Evolutionary conservation across 1,140 invertebrate species (phyloP).

Genomic region (Ladona fulva): DNA sequence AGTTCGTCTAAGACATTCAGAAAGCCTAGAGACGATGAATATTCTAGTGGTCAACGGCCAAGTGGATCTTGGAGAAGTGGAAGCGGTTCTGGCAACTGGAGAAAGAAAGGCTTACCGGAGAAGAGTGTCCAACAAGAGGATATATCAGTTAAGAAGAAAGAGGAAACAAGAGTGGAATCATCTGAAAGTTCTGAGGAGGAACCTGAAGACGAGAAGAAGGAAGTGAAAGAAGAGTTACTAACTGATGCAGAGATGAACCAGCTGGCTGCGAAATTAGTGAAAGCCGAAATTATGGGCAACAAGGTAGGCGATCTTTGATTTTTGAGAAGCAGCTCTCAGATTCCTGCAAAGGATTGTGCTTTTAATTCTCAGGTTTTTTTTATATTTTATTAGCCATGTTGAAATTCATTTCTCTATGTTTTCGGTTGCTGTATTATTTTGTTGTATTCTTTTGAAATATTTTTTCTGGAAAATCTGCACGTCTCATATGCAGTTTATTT

Average conservation of each 20-base stretch:
- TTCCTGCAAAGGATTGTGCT: no score
- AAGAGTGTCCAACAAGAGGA: not conserved
- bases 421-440: no score
- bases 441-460: no score
- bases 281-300: slow-evolving; percentile 85
- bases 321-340: slow-evolving; percentile 1
- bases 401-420: no score
- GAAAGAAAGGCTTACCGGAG: not conserved
- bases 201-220: slow-evolving; percentile 13
- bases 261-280: slow-evolving; percentile 76
- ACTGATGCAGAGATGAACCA: slow-evolving; percentile 80
- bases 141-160: not conserved
- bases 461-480: no score
- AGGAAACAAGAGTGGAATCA: slow-evolving; percentile 12
- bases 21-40: not conserved
- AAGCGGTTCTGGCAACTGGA: not conserved
- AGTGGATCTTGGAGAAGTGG: not conserved
- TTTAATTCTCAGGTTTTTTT: no score
- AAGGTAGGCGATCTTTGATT: slow-evolving; percentile 34
- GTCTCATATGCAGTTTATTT: no score
- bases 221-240: slow-evolving; percentile 29
- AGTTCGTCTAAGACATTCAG: not conserved
- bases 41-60: not conserved
- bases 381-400: no score
- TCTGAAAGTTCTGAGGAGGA: slow-evolving; percentile 2